Base-by-base conservation (phyloP, 1,140 invertebrate genomes). In the Bilobella aurantiaca region DNA sequence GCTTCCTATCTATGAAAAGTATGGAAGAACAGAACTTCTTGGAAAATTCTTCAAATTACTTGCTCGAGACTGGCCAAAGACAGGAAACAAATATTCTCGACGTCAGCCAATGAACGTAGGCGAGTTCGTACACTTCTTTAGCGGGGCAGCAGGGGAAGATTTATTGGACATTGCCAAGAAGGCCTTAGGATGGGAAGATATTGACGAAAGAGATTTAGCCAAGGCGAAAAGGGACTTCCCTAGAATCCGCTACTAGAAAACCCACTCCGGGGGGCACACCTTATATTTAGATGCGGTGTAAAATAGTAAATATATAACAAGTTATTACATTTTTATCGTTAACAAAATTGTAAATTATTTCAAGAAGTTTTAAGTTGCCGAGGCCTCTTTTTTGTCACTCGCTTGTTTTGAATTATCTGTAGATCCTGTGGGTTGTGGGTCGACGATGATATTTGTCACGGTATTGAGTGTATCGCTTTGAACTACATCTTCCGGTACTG, bases 101-200 rank as follows among this genome's bases (percentile, higher is more conserved):
- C 5, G 8, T 3, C 5, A 34, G 29, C 3, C n/a, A 3, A 62
- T 62, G 59, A 62, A 62, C 32, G 23, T 23, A 3, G 59, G 59
- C 8, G 30, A 62, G 25, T 34, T 62, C 42, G 59, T 62, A 3
- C 59, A 62, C 42, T 62, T 62, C 59, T 62, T 34, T 34, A 62
- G 59, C 28, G 59, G 59, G 25, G 59, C 59, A 25, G 59, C 59
- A 25, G 18, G 32, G 23, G 18, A 21, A 3, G n/a, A 37, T 37
- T 62, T 62, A 34, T 12, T 21, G 12, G 21, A 21, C n/a, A 8
- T 16, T 5, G 59, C 59, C 3, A 37, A 21, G 14, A 5, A 16
- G 5, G 59, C 59, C 3, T 25, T 62, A 37, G 59, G 59, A 3
- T 62, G 59, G 59, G 21, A 23, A 34, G 21, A 62, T 21, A 34